phyloP scores from a whole-genome alignment of 2,888 invertebrate species.

The Philaethria dido region DNA sequence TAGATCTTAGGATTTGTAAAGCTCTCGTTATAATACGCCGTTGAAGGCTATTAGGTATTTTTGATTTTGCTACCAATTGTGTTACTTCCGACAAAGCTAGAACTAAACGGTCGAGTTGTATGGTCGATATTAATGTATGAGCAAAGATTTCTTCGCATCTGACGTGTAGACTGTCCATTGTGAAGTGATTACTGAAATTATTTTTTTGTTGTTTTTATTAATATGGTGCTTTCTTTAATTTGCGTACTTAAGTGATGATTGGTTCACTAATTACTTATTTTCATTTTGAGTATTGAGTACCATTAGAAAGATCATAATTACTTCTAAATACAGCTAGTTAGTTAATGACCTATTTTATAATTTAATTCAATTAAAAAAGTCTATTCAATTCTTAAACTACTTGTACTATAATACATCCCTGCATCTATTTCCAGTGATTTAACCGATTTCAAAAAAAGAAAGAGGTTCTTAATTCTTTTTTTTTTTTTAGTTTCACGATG shows the following conservation, averaged over 20 bases:
- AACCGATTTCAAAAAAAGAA: too few species aligned
- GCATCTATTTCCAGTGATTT: too few species aligned
- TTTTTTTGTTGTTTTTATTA: not conserved
- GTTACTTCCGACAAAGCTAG: constrained; percentile 33
- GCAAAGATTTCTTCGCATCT: constrained; percentile 37
- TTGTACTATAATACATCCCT: not conserved
- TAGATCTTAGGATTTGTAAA: constrained; percentile 33
- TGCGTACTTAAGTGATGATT: not conserved
- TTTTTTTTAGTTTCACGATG: too few species aligned
- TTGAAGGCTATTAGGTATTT: constrained; percentile 32
- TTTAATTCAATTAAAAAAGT: too few species aligned
- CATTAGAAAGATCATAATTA: not conserved
- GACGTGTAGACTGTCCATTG: constrained; percentile 39
- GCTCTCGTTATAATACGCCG: constrained; percentile 25
- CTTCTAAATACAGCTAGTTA: not conserved
- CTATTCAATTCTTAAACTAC: not conserved
- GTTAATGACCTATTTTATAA: not conserved
- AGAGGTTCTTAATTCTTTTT: too few species aligned
- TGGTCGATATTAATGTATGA: constrained; percentile 28
- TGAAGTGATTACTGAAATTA: constrained; percentile 2
- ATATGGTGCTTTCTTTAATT: not conserved
- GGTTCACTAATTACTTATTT: not conserved
- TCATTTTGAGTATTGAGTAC: not conserved
- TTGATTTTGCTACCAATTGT: constrained; percentile 18
- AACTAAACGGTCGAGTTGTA: constrained; percentile 31